Percentiles rank a stretch among this genome's conserved stretches.
These are phyloP conservation scores for Drosophila novamexicana DNA, from an alignment of 1,140 invertebrate species.

Conservation along the genomic window DNA sequence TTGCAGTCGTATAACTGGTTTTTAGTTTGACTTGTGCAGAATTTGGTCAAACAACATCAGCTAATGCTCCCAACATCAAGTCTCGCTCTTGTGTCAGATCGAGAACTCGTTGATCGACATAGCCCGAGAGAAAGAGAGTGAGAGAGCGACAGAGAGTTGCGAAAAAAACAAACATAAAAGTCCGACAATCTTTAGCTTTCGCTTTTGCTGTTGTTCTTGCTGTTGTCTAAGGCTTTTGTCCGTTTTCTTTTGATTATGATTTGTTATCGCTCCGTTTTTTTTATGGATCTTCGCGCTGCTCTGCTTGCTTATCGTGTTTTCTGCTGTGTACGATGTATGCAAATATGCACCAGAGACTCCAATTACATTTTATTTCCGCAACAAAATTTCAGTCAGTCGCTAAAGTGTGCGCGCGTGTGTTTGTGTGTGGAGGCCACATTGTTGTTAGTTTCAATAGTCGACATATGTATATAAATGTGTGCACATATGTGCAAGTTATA, in stretches of 20 bases:
- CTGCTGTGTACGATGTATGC: constrained; percentile 59
- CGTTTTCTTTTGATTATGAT: constrained; percentile 45
- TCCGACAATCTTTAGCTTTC: constrained; percentile 39
- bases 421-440: constrained; percentile 4
- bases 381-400: constrained; percentile 26
- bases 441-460: constrained; percentile 20
- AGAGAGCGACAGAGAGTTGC: constrained; percentile 26
- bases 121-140: background rate
- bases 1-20: constrained; percentile 58
- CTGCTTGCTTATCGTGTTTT: constrained; percentile 24
- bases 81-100: constrained; percentile 36
- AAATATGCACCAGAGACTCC: constrained; percentile 54
- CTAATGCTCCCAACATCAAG: background rate
- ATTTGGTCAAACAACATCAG: constrained; percentile 29
- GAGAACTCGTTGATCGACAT: constrained; percentile 57
- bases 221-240: constrained; percentile 70
- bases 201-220: constrained; percentile 20
- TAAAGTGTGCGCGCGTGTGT: background rate
- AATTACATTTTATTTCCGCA: constrained; percentile 60
- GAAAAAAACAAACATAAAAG: constrained; percentile 50
- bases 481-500: background rate
- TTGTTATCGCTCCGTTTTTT: constrained; percentile 56
- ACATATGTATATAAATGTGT: background rate
- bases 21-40: constrained; percentile 27
- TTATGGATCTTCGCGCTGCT: constrained; percentile 20